These are phyloP conservation scores for Globodera ellingtonae DNA, from an alignment of 1,140 invertebrate genomes.

Conservation along the genomic window DNA sequence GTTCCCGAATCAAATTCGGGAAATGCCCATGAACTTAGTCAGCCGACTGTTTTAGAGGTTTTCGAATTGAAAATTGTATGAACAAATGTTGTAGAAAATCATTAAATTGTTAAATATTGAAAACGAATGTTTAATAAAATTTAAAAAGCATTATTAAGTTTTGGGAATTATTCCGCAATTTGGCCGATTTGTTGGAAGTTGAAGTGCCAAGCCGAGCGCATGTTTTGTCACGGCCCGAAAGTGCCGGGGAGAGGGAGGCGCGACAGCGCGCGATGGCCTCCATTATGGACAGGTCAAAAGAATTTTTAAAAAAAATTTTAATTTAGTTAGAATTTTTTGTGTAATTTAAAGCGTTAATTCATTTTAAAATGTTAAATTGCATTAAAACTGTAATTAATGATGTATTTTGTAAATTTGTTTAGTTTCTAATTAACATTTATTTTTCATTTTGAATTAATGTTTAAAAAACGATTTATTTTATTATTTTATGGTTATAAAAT, in stretches of 20 bases:
- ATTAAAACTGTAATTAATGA: no score
- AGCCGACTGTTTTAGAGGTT: no score
- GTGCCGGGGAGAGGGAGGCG: conserved; percentile 15
- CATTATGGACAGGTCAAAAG: conserved; percentile 17
- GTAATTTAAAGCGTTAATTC: no score
- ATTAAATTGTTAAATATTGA: neutral
- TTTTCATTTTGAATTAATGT: no score
- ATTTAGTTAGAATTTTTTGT: no score
- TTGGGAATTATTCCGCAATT: conserved; percentile 16
- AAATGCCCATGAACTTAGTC: neutral
- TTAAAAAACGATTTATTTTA: no score
- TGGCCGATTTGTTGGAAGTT: conserved; percentile 19
- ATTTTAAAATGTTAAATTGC: no score
- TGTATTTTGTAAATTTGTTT: no score
- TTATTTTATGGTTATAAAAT: no score
- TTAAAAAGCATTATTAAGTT: neutral
- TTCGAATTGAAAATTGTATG: neutral
- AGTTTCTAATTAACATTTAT: no score
- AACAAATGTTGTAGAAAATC: neutral
- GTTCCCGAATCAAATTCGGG: neutral
- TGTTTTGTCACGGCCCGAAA: conserved; percentile 8
- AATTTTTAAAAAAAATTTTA: neutral
- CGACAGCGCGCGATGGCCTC: conserved; percentile 18
- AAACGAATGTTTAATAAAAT: neutral
- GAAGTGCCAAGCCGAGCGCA: conserved; percentile 8